Conservation (phyloP, 1,140 invertebrate species). For the Lutraria rhynchaena region DNA sequence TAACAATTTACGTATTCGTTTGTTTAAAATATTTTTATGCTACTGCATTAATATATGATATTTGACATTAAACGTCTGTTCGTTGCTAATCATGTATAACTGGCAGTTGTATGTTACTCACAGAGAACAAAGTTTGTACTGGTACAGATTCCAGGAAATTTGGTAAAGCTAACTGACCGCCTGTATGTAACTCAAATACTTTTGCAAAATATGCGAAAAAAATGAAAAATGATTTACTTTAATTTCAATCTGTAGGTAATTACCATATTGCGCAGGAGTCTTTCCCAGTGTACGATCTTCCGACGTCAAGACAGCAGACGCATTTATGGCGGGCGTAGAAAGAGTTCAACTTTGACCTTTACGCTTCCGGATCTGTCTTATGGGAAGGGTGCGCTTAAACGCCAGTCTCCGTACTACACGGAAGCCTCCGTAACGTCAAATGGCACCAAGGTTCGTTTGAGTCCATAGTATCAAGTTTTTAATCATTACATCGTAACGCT, state of each 20-base stretch:
- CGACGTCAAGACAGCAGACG: conserved; percentile 1
- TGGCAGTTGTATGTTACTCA: too few species aligned
- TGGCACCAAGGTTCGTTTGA: background rate
- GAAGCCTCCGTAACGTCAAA: conserved; percentile 16
- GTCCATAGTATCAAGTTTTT: background rate
- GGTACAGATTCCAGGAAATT: too few species aligned
- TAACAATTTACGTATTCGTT: too few species aligned
- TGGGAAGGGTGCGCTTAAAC: conserved; percentile 15
- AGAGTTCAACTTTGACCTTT: conserved; percentile 36
- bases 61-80: too few species aligned
- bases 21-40: too few species aligned
- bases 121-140: too few species aligned
- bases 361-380: conserved; percentile 16
- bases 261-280: background rate
- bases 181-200: too few species aligned
- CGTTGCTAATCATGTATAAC: too few species aligned
- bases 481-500: background rate
- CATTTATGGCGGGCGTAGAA: conserved; percentile 19
- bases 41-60: too few species aligned
- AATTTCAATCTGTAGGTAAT: conserved; percentile 5
- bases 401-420: conserved; percentile 3
- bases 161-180: too few species aligned
- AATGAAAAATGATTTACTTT: too few species aligned
- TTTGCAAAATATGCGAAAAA: too few species aligned
- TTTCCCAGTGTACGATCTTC: background rate